phyloP scores from a whole-genome alignment of 2,797 vertebrate species.

The Poliocrania exsul region DNA sequence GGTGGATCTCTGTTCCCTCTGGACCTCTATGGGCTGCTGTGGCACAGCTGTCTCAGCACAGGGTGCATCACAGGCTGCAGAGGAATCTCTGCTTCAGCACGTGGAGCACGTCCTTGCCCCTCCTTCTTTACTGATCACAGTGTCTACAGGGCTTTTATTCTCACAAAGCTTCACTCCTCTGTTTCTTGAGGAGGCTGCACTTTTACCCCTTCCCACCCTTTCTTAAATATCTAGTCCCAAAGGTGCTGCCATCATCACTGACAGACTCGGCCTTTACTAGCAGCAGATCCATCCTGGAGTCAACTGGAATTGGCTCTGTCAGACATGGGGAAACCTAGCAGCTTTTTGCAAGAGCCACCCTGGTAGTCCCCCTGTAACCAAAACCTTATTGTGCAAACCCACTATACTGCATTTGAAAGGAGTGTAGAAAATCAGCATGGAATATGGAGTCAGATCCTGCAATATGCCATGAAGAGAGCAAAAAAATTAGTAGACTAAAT shows the following conservation, averaged over 20 bases:
- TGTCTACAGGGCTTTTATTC: background rate
- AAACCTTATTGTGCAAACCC: background rate
- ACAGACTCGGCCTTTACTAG: rapidly evolving
- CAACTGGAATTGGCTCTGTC: background rate
- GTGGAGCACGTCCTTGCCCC: background rate
- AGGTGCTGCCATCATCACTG: rapidly evolving
- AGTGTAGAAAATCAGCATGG: rapidly evolving
- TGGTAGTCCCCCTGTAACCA: background rate
- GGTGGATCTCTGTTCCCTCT: background rate
- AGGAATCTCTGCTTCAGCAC: background rate
- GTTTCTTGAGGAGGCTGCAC: background rate
- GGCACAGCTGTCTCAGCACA: background rate
- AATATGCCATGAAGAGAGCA: background rate
- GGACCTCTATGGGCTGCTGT: background rate
- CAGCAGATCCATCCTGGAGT: background rate
- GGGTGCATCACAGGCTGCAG: background rate
- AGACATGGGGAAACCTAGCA: background rate
- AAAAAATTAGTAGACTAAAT: background rate
- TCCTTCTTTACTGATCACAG: background rate
- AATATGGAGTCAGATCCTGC: background rate
- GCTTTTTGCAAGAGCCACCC: background rate
- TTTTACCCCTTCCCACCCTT: rapidly evolving
- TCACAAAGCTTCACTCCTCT: rapidly evolving
- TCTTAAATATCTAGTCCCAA: background rate
- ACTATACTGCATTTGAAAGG: background rate